These are phyloP conservation scores for Myotis vivesi DNA, from an alignment of 2,797 vertebrate genomes.

Conservation along the genomic window DNA sequence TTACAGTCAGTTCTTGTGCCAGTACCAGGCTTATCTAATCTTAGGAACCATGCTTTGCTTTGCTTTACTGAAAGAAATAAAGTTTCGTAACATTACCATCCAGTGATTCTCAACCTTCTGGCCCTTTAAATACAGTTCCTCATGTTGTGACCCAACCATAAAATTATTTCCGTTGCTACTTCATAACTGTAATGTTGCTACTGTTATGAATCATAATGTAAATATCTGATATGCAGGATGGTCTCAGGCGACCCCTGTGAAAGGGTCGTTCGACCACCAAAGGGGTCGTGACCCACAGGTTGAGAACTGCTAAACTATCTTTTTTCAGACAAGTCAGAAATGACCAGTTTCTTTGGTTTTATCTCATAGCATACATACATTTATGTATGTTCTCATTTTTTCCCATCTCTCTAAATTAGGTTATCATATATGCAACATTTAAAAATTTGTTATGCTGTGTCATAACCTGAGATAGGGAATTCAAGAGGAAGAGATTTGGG, in stretches of 20 bases:
- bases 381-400: not conserved
- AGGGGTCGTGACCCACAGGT: too few relatives aligned
- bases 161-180: too few relatives aligned
- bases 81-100: not conserved
- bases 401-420: not conserved
- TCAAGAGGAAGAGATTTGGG: conserved; percentile 6
- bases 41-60: not conserved
- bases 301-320: not conserved
- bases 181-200: too few relatives aligned
- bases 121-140: too few relatives aligned
- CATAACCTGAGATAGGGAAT: not conserved
- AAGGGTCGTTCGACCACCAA: too few relatives aligned
- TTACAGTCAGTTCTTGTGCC: not conserved
- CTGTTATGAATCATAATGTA: too few relatives aligned
- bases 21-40: not conserved
- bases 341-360: conserved; percentile 1
- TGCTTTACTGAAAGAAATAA: conserved; percentile 6
- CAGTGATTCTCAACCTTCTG: too few relatives aligned
- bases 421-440: not conserved
- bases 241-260: too few relatives aligned
- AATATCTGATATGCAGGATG: too few relatives aligned
- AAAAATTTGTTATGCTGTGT: conserved; percentile 8
- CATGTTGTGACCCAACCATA: too few relatives aligned
- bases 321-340: not conserved
- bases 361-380: not conserved